A percentile compares a stretch with the other conserved stretches of the same genome.
phyloP scores from a whole-genome alignment of 64 coral and sea anemone species.

The Stichodactyla mertensii region DNA sequence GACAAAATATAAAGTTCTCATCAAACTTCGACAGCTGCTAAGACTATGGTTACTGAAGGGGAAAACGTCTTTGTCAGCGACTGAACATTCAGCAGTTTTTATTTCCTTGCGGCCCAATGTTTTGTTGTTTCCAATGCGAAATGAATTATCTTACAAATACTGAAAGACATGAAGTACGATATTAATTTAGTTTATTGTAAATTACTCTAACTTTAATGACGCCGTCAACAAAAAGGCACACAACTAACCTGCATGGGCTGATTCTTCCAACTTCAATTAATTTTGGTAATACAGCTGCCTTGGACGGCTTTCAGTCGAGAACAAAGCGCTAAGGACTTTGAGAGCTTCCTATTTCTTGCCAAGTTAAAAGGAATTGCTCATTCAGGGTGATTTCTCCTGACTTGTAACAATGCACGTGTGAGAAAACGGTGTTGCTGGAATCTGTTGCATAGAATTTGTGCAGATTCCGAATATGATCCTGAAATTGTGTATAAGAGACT shows the following conservation, averaged over 20 bases:
- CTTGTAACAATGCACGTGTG: not conserved
- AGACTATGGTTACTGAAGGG: not conserved
- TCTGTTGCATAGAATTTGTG: not conserved
- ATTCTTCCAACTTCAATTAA: not conserved
- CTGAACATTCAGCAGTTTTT: not conserved
- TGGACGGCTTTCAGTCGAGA: not conserved
- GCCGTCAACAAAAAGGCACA: not conserved
- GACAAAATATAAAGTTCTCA: conserved; percentile 11
- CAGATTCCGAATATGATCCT: no score
- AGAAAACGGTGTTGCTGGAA: not conserved
- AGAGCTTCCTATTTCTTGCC: not conserved
- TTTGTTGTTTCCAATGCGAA: not conserved
- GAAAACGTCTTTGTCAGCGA: not conserved
- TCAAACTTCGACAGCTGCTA: not conserved
- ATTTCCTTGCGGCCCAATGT: not conserved
- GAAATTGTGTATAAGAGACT: no score
- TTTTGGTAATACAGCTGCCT: not conserved
- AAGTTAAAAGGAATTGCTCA: conserved; percentile 6
- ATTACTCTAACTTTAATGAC: not conserved
- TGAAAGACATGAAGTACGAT: not conserved
- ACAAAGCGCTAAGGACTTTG: not conserved
- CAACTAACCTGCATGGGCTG: not conserved
- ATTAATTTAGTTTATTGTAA: not conserved
- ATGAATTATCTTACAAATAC: no score
- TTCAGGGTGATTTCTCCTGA: not conserved